phyloP scores from a whole-genome alignment of 2,888 invertebrate genomes.

The Lasioglossum morio region DNA sequence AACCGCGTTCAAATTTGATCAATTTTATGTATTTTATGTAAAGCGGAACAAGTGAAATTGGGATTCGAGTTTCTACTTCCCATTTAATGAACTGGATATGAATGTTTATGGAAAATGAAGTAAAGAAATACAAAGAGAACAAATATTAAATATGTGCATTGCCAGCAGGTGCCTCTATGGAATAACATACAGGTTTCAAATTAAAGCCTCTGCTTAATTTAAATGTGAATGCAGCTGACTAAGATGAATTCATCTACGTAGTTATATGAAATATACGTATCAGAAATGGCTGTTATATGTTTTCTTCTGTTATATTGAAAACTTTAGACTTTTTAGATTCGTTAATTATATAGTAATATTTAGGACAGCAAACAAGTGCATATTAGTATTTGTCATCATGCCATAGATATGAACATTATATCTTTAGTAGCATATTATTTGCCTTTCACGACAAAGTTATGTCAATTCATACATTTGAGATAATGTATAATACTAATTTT shows the following conservation, averaged over 20 bases:
- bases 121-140: conserved; percentile 57
- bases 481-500: conserved; percentile 39
- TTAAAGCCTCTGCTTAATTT: conserved; percentile 48
- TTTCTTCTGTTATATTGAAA: background rate
- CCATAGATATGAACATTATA: conserved; percentile 23
- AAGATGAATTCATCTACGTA: conserved; percentile 13
- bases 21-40: background rate
- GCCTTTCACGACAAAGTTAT: conserved; percentile 14
- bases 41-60: background rate
- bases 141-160: conserved; percentile 78
- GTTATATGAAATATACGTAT: conserved; percentile 22
- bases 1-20: background rate
- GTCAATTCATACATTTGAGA: conserved; percentile 49
- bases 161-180: conserved; percentile 80
- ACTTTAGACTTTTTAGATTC: background rate
- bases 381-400: conserved; percentile 31
- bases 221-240: conserved; percentile 23
- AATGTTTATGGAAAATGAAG: conserved; percentile 61
- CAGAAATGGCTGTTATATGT: background rate
- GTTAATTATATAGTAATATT: conserved; percentile 19
- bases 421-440: background rate
- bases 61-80: background rate
- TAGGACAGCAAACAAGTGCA: conserved; percentile 12
- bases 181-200: conserved; percentile 66
- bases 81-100: conserved; percentile 36